Base-by-base conservation (phyloP, 2,113 vertebrate species). In the Ictalurus furcatus region DNA sequence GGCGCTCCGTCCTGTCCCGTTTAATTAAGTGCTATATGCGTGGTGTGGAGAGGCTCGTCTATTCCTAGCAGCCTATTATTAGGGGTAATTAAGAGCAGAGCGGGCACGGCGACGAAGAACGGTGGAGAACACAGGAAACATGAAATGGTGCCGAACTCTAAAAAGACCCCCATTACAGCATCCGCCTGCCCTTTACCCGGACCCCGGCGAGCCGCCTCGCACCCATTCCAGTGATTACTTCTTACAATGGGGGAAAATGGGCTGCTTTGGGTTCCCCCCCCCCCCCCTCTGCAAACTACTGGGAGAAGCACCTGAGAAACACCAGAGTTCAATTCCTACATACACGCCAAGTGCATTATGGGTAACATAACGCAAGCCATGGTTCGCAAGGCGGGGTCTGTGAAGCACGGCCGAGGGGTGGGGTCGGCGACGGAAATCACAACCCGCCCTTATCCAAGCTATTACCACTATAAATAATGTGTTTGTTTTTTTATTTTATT, bases 11-110 rank as follows among this genome's bases (percentile, higher is more conserved):
- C 79, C 84, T 67, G 84, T 86, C 86, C 84, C 17, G 63, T 67
- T 90, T 90, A 88, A 92, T 90, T 88, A 88, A 90, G 89, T 86
- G 71, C 79, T 88, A 89, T 89, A 90, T 90, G 89, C 80, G 78
- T 88, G 40, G 88, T 44, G 82, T 34, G 86, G 84, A 79, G 88
- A 89, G 86, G 34, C 65, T 54, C 28, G 71, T 69, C 87, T 91
- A 91, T 91, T 91, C 73, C 88, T 91, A 89, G 90, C 81, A 21
- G 56, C 86, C 86, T 91, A 91, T 91, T 91, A 90, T 90, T 90
- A 91, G 90, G 86, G 88, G 63, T 90, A 89, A 91, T 90, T 91
- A 90, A 91, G 54, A 88, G 86, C 59, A 71, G 80, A 82, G 61
- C 6, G 34, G 12, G 85, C 37, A 16, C 56, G 34, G 63, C 21